Evolutionary conservation across 2,113 vertebrate genomes (phyloP).

Genomic region (Macaca mulatta): DNA sequence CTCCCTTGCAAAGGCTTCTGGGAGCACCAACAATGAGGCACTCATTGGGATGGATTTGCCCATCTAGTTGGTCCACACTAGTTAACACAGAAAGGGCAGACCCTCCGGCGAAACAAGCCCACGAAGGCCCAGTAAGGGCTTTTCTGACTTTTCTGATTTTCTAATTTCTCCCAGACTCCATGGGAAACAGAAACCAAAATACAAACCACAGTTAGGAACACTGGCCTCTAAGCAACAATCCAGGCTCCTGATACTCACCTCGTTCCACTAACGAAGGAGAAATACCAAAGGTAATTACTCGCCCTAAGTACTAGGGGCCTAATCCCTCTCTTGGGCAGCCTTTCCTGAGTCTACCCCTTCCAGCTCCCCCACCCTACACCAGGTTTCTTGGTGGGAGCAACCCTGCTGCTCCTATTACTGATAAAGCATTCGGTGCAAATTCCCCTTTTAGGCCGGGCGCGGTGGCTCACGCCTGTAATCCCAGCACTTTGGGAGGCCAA

Average conservation of each 20-base stretch:
- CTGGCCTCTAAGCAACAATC: neutral
- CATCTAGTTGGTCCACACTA: neutral
- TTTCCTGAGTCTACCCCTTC: neutral
- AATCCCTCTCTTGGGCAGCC: too few species aligned
- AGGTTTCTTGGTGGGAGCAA: neutral
- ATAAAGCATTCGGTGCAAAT: neutral
- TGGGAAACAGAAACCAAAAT: neutral
- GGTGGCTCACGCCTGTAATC: too few species aligned
- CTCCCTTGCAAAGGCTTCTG: neutral
- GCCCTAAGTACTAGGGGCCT: neutral
- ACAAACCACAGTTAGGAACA: neutral
- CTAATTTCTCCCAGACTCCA: constrained; percentile 22
- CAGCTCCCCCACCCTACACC: neutral
- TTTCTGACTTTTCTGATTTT: constrained; percentile 15
- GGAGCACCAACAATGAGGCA: neutral
- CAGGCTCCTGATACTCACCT: neutral
- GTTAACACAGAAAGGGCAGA: neutral
- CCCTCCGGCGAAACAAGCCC: neutral
- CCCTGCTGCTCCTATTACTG: neutral
- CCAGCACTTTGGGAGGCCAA: too few species aligned
- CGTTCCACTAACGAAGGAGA: neutral
- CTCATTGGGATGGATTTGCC: neutral
- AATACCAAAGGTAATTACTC: neutral
- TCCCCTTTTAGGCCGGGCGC: neutral
- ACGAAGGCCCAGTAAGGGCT: neutral